These are phyloP conservation scores for Sebastolobus altivelis DNA, from an alignment of 2,797 vertebrate genomes.

Conservation along the genomic window DNA sequence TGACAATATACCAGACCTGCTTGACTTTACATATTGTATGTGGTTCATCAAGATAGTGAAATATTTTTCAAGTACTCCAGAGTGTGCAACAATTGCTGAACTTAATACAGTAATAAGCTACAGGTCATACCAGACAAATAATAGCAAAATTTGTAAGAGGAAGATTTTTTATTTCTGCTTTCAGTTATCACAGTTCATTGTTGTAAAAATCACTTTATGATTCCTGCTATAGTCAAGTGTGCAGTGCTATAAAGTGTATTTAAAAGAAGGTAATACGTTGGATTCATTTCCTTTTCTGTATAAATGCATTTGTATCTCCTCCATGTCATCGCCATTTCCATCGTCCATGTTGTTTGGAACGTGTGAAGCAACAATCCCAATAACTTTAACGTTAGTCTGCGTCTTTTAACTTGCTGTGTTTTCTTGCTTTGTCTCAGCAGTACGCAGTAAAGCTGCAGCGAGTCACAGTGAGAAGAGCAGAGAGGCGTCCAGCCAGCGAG, in stretches of 20 bases:
- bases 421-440: conserved; percentile 72
- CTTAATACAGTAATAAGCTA: background rate
- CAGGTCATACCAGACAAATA: too few species aligned
- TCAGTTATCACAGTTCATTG: background rate
- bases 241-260: background rate
- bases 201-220: background rate
- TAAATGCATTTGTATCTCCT: background rate
- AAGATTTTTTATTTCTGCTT: background rate
- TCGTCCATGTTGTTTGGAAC: background rate
- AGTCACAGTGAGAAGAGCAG: conserved; percentile 85
- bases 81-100: background rate
- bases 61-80: too few species aligned
- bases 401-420: background rate
- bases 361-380: background rate
- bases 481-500: conserved; percentile 90
- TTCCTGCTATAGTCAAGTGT: background rate
- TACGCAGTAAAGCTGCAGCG: conserved; percentile 87
- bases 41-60: background rate
- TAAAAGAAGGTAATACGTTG: background rate
- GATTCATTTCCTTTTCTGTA: background rate
- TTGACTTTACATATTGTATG: background rate
- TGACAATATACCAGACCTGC: background rate
- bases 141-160: background rate
- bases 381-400: background rate
- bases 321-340: background rate